phyloP scores from a whole-genome alignment of 2,797 vertebrate genomes.

The Vireo griseus region DNA sequence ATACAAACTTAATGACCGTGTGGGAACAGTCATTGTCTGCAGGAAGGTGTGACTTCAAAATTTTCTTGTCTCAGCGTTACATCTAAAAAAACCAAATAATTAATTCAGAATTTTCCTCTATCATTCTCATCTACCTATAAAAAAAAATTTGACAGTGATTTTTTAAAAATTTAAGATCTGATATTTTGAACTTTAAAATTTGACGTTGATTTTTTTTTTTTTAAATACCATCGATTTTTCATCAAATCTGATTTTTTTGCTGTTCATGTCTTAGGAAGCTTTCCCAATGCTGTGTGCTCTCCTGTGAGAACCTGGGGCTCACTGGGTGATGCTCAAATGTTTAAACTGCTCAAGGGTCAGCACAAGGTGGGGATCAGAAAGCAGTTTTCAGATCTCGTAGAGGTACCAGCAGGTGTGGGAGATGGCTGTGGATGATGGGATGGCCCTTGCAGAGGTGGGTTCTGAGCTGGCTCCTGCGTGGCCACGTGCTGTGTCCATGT shows the following conservation, averaged over 20 bases:
- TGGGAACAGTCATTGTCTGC: neutral
- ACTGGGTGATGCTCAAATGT: neutral
- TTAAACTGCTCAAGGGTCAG: neutral
- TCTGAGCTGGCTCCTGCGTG: rapidly evolving
- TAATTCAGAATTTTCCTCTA: neutral
- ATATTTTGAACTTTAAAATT: neutral
- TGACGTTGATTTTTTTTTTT: rapidly evolving
- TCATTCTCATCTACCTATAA: neutral
- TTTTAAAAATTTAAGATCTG: neutral
- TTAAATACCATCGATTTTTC: neutral
- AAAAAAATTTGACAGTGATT: neutral
- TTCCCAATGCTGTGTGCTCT: rapidly evolving
- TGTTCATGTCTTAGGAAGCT: neutral
- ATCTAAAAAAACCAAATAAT: neutral
- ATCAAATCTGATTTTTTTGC: neutral
- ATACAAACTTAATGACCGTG: neutral
- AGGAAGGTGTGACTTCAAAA: neutral
- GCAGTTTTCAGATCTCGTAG: neutral
- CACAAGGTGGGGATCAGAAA: neutral
- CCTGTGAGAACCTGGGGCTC: rapidly evolving
- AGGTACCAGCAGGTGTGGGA: neutral
- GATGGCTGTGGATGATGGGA: neutral
- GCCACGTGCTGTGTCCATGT: rapidly evolving
- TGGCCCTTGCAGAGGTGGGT: neutral
- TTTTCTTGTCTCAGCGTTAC: neutral